phyloP scores from a whole-genome alignment of 92 coral and sea anemone genomes.

The Bergia sp. region DNA sequence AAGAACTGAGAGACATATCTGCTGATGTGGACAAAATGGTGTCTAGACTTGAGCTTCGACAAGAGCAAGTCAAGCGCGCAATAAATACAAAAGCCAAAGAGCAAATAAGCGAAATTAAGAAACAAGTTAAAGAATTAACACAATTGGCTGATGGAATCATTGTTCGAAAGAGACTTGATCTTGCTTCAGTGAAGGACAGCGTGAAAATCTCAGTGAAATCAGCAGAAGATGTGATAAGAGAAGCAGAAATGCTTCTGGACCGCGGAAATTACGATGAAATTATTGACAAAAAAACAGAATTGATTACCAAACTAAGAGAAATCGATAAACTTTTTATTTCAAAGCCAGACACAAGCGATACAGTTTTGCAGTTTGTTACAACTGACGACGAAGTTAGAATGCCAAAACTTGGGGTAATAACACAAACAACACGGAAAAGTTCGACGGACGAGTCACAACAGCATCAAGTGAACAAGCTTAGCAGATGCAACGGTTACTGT shows the following conservation, averaged over 20 bases:
- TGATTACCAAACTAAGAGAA: constrained; percentile 17
- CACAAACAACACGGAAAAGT: constrained; percentile 10
- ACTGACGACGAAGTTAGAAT: constrained; percentile 3
- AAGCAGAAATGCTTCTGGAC: constrained; percentile 12
- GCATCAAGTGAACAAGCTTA: constrained; percentile 4
- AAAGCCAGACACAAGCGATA: constrained; percentile 19
- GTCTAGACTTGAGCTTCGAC: constrained; percentile 19
- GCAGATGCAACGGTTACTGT: constrained; percentile 15
- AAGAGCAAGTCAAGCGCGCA: constrained; percentile 24
- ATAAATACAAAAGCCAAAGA: background rate
- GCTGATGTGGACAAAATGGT: constrained; percentile 19
- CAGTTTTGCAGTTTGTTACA: constrained; percentile 14
- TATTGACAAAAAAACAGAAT: background rate
- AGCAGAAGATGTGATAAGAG: background rate
- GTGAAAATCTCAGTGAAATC: background rate
- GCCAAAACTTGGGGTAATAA: constrained; percentile 9
- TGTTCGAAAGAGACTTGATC: background rate
- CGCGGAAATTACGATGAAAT: constrained; percentile 24
- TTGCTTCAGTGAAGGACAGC: background rate
- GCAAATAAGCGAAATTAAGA: constrained; percentile 14
- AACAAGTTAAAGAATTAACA: constrained; percentile 2
- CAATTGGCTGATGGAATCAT: constrained; percentile 31
- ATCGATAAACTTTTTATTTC: background rate
- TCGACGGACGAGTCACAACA: background rate
- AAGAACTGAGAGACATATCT: constrained; percentile 19